These are phyloP conservation scores for Enteromius thamalakanensis DNA, from an alignment of 2,797 vertebrate species.

Conservation along the genomic window DNA sequence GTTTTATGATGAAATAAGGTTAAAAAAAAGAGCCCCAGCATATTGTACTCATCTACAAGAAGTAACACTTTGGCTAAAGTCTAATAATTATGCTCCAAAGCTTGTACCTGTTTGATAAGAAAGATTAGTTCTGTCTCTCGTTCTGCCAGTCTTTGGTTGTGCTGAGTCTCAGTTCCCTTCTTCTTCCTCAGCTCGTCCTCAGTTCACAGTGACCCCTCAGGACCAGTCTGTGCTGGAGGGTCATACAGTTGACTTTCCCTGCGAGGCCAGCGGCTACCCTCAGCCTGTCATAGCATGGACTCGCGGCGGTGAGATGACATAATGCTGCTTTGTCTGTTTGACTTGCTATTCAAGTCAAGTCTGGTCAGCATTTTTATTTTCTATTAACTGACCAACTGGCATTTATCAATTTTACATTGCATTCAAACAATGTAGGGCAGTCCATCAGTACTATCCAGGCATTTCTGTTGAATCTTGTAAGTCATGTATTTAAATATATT, in stretches of 20 bases:
- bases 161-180: background rate
- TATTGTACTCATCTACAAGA: no score
- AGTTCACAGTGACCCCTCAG: constrained; percentile 90
- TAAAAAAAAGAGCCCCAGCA: background rate
- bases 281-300: constrained; percentile 97
- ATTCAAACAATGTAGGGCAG: background rate
- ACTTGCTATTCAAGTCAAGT: background rate
- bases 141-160: background rate
- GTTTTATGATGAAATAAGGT: background rate
- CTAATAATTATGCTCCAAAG: background rate
- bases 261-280: constrained; percentile 91
- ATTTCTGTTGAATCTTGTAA: no score
- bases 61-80: background rate
- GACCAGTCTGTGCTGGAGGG: constrained; percentile 90
- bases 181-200: constrained; percentile 82
- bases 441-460: no score
- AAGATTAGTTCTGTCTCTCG: background rate
- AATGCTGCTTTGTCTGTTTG: background rate
- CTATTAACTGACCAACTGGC: background rate
- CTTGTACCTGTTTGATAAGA: background rate
- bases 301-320: constrained; percentile 80
- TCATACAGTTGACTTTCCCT: constrained; percentile 93
- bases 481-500: no score
- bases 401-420: background rate
- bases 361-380: constrained; percentile 3